phyloP scores from a whole-genome alignment of 2,113 vertebrate genomes.

The Tyto alba region DNA sequence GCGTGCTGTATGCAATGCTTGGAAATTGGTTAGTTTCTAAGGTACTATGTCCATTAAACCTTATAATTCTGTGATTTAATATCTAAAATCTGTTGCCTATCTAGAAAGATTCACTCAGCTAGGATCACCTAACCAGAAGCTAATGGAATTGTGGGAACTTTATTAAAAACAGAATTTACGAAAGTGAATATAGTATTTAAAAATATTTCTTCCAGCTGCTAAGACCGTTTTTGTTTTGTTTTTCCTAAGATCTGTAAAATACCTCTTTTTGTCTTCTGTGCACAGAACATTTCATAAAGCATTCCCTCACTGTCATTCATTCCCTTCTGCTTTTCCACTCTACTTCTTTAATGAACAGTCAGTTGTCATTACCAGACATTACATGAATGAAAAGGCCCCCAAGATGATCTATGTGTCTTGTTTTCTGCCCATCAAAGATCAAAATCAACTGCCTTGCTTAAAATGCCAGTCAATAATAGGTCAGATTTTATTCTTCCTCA shows the following conservation, averaged over 20 bases:
- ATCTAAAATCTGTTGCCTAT: background rate
- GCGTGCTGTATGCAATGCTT: background rate
- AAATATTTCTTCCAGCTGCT: background rate
- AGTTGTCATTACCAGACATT: background rate
- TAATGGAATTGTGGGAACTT: background rate
- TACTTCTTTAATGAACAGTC: background rate
- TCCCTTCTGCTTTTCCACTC: background rate
- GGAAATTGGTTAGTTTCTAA: background rate
- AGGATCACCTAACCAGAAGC: background rate
- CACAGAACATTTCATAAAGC: background rate
- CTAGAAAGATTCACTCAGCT: background rate
- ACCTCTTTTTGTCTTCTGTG: background rate
- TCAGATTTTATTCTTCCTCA: slow-evolving; percentile 39
- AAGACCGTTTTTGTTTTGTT: background rate
- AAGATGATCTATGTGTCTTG: background rate
- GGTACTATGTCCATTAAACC: background rate
- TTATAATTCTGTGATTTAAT: background rate
- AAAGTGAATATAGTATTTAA: background rate
- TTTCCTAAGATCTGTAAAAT: background rate
- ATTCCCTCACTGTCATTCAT: background rate
- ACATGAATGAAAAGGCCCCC: background rate
- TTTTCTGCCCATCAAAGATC: background rate
- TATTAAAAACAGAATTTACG: background rate
- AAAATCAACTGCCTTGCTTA: slow-evolving; percentile 54
- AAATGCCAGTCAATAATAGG: slow-evolving; percentile 49